phyloP scores from a whole-genome alignment of 2,888 invertebrate species.

The Macrosoma leucophasiata region DNA sequence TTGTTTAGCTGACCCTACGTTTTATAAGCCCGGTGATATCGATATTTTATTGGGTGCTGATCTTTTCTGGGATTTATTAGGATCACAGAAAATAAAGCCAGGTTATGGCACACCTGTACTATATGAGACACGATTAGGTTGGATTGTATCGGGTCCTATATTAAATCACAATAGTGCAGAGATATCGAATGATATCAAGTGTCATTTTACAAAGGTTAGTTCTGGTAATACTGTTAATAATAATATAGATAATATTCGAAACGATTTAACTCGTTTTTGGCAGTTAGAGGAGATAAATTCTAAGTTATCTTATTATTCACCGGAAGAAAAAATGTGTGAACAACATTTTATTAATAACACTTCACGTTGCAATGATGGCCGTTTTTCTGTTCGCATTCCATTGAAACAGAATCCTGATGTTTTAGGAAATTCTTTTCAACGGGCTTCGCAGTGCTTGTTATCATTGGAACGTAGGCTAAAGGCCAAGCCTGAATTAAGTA shows the following conservation, averaged over 20 bases:
- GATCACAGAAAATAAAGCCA: constrained; percentile 17
- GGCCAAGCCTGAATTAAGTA: constrained; percentile 6
- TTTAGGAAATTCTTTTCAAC: constrained; percentile 16
- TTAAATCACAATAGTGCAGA: constrained; percentile 1
- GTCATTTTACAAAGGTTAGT: constrained; percentile 2
- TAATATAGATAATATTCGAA: constrained; percentile 1
- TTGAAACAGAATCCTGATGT: constrained; percentile 10
- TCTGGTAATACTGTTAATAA: neutral
- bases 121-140: constrained; percentile 21
- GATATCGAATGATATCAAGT: constrained; percentile 1
- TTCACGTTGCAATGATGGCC: constrained; percentile 10
- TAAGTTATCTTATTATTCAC: constrained; percentile 4
- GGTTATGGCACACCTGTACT: constrained; percentile 18
- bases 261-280: constrained; percentile 8
- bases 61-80: constrained; percentile 25
- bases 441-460: constrained; percentile 16
- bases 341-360: constrained; percentile 11
- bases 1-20: no score
- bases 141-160: constrained; percentile 24
- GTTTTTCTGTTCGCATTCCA: constrained; percentile 17
- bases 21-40: constrained; percentile 15
- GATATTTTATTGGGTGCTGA: constrained; percentile 28
- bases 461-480: constrained; percentile 13
- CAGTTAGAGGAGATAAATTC: constrained; percentile 6
- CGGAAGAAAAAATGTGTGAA: constrained; percentile 14